Percentiles rank a stretch among this genome's conserved stretches.
phyloP scores from a whole-genome alignment of 2,797 vertebrate genomes.

The Chrysocyon brachyurus region DNA sequence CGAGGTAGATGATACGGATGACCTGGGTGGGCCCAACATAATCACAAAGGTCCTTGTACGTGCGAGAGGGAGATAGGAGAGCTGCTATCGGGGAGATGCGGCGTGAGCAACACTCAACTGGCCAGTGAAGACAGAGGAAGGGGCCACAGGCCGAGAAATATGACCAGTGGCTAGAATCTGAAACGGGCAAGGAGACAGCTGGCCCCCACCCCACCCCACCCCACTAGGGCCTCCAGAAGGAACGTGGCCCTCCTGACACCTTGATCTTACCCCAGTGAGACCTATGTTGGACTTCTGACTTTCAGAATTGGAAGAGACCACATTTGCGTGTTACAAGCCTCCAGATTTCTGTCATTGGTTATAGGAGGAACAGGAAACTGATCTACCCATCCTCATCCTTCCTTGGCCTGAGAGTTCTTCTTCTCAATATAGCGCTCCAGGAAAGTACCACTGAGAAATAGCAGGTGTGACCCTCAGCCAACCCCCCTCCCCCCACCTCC shows the following conservation, averaged over 20 bases:
- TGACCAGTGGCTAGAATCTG: neutral
- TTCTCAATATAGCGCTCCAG: neutral
- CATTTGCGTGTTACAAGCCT: neutral
- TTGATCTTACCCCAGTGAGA: neutral
- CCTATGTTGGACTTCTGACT: neutral
- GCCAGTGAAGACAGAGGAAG: neutral
- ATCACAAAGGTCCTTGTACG: neutral
- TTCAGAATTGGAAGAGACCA: neutral
- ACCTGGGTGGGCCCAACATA: accelerated
- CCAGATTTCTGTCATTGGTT: neutral
- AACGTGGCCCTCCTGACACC: neutral
- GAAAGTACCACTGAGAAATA: neutral
- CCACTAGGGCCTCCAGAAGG: neutral
- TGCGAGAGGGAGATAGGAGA: neutral
- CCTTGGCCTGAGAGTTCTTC: conserved; percentile 32
- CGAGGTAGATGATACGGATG: neutral
- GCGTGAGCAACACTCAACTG: neutral
- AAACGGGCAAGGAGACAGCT: neutral
- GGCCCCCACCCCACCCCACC: neutral
- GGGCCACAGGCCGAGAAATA: neutral
- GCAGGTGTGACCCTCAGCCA: neutral
- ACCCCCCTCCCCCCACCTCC: too few relatives aligned
- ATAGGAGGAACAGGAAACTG: neutral
- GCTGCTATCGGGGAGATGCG: neutral
- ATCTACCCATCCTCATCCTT: neutral